These are phyloP conservation scores for Trisateles emortualis DNA, from an alignment of 2,888 invertebrate species.

Conservation along the genomic window DNA sequence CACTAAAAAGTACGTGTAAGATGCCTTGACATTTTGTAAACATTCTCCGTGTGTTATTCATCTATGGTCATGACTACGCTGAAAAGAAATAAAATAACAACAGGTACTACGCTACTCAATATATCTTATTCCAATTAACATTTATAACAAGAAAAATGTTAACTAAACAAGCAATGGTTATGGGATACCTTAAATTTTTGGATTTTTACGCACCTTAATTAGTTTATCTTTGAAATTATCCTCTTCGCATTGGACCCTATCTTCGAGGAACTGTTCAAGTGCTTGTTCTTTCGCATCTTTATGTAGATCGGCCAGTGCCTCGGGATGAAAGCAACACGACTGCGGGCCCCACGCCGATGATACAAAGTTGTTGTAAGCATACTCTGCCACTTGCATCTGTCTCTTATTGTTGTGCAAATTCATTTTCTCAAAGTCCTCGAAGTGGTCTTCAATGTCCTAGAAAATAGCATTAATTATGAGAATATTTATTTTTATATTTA, in stretches of 20 bases:
- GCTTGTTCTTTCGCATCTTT: constrained; percentile 11
- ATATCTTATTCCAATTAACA: not conserved
- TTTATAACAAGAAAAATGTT: too few relatives aligned
- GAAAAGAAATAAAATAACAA: too few relatives aligned
- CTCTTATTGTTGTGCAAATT: constrained; percentile 42
- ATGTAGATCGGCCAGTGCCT: constrained; percentile 26
- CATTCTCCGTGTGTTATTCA: too few relatives aligned
- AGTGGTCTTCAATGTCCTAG: constrained; percentile 36
- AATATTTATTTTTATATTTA: too few relatives aligned
- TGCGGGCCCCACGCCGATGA: constrained; percentile 33
- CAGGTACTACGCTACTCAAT: too few relatives aligned
- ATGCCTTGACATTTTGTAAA: too few relatives aligned
- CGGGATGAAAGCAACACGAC: constrained; percentile 37
- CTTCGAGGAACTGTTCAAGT: constrained; percentile 22
- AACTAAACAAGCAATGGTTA: too few relatives aligned
- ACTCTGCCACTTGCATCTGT: constrained; percentile 39
- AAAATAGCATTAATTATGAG: too few relatives aligned
- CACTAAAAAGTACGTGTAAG: too few relatives aligned
- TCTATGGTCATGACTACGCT: too few relatives aligned
- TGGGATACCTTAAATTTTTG: not conserved
- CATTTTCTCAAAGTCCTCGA: constrained; percentile 22
- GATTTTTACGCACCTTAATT: constrained; percentile 6
- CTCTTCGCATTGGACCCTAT: constrained; percentile 11
- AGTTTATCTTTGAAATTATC: constrained; percentile 30
- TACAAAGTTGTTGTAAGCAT: constrained; percentile 36